A percentile compares a stretch with the other conserved stretches of the same genome.
Conservation (phyloP, 2,888 invertebrate species). For the Hydropsyche betteni region DNA sequence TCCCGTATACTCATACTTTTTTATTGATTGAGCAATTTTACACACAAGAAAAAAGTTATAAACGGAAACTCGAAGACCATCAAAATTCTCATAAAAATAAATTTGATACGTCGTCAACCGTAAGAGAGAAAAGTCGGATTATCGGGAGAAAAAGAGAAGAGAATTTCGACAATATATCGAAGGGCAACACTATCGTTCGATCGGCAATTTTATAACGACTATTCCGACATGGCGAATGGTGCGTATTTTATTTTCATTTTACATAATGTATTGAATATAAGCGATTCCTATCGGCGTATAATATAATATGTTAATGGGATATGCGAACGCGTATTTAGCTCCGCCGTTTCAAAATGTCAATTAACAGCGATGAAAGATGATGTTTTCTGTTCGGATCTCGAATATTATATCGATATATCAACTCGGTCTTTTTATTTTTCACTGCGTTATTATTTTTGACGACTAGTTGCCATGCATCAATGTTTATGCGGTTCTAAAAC, state of each 20-base stretch:
- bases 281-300: slow-evolving; percentile 6
- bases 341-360: slow-evolving; percentile 14
- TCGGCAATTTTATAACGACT: slow-evolving; percentile 15
- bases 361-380: slow-evolving; percentile 23
- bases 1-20: neutral
- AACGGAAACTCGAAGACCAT: slow-evolving; percentile 28
- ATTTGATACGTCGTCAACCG: neutral
- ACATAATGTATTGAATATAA: neutral
- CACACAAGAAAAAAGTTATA: slow-evolving; percentile 16
- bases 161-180: neutral
- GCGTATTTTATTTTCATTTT: slow-evolving; percentile 19
- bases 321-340: slow-evolving; percentile 5
- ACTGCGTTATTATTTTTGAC: slow-evolving; percentile 1
- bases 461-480: neutral
- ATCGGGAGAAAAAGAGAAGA: neutral
- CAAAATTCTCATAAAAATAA: slow-evolving; percentile 27
- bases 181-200: slow-evolving; percentile 4
- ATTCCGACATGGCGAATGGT: neutral
- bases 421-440: neutral
- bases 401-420: slow-evolving; percentile 15
- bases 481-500: too few relatives aligned
- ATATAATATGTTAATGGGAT: slow-evolving; percentile 15
- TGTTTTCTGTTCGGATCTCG: slow-evolving; percentile 9
- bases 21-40: slow-evolving; percentile 17
- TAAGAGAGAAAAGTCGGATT: neutral